Conservation (phyloP, 2,113 vertebrate genomes). For the Myodes glareolus region DNA sequence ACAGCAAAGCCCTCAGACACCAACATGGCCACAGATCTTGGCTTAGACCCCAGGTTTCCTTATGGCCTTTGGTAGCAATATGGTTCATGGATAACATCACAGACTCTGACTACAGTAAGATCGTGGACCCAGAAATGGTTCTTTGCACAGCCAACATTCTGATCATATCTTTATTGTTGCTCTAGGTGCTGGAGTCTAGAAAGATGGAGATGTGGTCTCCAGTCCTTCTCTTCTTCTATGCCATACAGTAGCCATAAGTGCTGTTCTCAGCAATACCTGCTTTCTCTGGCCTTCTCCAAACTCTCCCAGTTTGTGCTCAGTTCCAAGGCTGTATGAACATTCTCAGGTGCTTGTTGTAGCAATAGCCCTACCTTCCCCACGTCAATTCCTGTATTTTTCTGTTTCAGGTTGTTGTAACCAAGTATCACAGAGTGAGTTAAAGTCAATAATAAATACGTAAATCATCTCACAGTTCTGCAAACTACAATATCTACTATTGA, state of each 20-base stretch:
- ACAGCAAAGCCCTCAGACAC: no score
- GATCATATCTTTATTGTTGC: no score
- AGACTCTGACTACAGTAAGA: no score
- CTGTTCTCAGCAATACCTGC: not conserved
- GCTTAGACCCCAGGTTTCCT: no score
- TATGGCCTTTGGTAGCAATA: no score
- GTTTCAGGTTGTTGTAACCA: not conserved
- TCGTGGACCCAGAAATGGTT: no score
- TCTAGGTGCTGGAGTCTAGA: not conserved
- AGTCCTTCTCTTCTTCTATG: not conserved
- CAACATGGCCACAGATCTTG: no score
- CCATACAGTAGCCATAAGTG: not conserved
- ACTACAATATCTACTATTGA: not conserved
- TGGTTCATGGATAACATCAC: no score
- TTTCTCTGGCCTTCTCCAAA: not conserved
- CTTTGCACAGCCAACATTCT: not conserved
- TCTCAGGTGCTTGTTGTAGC: not conserved
- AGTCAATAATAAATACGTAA: not conserved
- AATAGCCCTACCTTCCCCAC: no score
- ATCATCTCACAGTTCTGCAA: not conserved
- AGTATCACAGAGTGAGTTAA: not conserved
- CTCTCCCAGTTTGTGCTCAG: not conserved
- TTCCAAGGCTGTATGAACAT: not conserved
- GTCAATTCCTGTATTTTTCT: not conserved
- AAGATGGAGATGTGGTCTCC: not conserved